Evolutionary conservation across 92 coral and sea anemone species (phyloP).

Genomic region (Anthopleura xanthogrammica): DNA sequence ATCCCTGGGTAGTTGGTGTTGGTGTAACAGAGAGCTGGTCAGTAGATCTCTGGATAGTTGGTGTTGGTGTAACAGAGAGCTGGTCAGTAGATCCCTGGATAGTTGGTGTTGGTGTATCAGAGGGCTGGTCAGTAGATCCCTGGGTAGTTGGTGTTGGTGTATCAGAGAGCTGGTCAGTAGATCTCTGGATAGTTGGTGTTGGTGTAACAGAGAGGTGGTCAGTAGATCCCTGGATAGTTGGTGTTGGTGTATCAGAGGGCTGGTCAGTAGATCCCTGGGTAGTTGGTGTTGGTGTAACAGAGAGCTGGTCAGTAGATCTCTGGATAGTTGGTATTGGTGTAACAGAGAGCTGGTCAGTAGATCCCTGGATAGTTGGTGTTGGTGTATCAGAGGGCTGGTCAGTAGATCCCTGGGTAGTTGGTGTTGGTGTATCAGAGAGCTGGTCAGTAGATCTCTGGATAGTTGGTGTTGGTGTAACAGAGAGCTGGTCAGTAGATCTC

Average conservation of each 20-base stretch:
- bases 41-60: background rate
- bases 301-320: background rate
- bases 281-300: background rate
- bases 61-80: background rate
- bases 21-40: background rate
- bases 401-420: background rate
- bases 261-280: background rate
- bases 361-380: background rate
- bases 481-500: too few relatives aligned
- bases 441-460: too few relatives aligned
- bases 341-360: background rate
- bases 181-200: background rate
- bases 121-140: background rate
- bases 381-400: background rate
- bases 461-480: too few relatives aligned
- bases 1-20: background rate
- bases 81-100: background rate
- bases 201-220: too few relatives aligned
- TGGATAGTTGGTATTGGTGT: background rate
- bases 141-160: background rate
- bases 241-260: background rate
- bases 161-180: background rate
- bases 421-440: background rate
- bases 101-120: background rate
- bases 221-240: background rate